These are phyloP conservation scores for Tringa solitaria DNA, from an alignment of 2,113 vertebrate species.

Conservation along the genomic window DNA sequence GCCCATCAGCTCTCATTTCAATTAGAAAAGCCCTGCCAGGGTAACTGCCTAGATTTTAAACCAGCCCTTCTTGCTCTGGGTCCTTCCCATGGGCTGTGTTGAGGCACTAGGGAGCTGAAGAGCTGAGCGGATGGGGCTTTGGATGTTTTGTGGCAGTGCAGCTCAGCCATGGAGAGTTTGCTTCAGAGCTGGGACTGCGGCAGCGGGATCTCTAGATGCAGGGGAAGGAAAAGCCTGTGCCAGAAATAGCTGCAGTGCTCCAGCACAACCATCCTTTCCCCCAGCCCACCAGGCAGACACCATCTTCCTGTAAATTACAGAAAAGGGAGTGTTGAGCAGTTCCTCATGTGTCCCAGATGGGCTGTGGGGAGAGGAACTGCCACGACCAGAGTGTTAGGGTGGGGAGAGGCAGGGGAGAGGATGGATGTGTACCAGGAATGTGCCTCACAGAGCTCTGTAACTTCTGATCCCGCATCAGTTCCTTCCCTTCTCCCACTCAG, in stretches of 20 bases:
- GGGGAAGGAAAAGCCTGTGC: background rate
- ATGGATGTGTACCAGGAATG: background rate
- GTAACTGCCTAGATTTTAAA: background rate
- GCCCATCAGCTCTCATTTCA: background rate
- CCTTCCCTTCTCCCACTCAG: background rate
- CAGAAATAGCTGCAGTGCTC: background rate
- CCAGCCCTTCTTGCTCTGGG: background rate
- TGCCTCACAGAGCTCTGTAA: background rate
- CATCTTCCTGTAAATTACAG: background rate
- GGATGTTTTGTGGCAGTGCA: background rate
- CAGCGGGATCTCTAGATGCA: background rate
- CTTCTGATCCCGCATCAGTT: background rate
- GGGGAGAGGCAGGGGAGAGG: background rate
- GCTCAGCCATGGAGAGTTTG: background rate
- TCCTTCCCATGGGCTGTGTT: background rate
- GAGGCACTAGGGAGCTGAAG: background rate
- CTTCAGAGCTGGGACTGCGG: background rate
- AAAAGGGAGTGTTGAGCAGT: background rate
- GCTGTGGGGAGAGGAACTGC: background rate
- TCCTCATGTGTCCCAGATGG: background rate
- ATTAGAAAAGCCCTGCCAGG: background rate
- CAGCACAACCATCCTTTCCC: background rate
- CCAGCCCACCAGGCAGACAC: background rate
- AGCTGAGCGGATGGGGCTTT: background rate
- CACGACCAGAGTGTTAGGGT: accelerated